Percentiles rank a stretch among this genome's conserved stretches.
Conservation (phyloP, 2,797 vertebrate species). For the Falco naumanni region DNA sequence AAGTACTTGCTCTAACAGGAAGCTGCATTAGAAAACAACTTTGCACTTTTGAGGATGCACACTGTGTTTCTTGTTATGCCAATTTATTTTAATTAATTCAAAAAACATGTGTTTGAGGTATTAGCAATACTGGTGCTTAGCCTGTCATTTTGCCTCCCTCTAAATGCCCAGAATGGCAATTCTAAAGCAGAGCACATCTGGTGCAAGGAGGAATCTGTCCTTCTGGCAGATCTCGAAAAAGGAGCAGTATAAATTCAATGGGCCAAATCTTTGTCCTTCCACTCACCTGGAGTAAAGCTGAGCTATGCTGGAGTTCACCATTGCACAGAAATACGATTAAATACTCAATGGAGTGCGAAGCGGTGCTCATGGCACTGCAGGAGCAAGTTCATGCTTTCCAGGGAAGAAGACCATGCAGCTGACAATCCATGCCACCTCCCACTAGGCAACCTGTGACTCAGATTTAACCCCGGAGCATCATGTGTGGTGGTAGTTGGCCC, state of each 20-base stretch:
- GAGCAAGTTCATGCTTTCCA: neutral
- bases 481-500: neutral
- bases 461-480: neutral
- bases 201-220: neutral
- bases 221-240: neutral
- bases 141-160: neutral
- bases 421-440: neutral
- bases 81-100: constrained; percentile 66
- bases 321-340: neutral
- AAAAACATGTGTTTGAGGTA: constrained; percentile 55
- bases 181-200: constrained; percentile 5
- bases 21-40: constrained; percentile 66
- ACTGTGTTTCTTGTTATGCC: constrained; percentile 51
- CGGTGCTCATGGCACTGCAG: neutral
- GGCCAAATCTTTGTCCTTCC: neutral
- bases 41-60: constrained; percentile 50
- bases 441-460: fast-evolving
- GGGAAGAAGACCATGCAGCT: neutral
- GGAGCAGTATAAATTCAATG: neutral
- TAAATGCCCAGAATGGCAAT: neutral
- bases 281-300: neutral
- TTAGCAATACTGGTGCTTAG: constrained; percentile 8
- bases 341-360: neutral
- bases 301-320: neutral
- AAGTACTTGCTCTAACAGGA: constrained; percentile 55